Percentiles rank a stretch among this genome's conserved stretches.
phyloP scores from a whole-genome alignment of 35 echinoderm and acorn worm genomes.

The Apostichopus californicus region DNA sequence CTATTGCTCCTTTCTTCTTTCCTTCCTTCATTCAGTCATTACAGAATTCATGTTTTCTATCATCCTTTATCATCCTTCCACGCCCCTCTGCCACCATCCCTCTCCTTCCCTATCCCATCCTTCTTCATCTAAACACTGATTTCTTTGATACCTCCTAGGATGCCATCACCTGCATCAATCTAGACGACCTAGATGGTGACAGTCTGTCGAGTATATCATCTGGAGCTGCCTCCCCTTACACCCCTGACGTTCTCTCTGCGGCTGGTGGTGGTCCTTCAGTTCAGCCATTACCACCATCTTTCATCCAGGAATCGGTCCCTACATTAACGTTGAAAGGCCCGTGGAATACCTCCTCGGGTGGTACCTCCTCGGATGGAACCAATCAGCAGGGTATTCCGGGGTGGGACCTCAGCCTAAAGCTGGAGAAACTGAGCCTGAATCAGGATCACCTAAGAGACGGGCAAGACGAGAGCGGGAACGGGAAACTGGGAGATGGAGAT shows the following conservation, averaged over 20 bases:
- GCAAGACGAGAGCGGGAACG: background rate
- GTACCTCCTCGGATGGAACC: background rate
- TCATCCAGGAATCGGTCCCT: background rate
- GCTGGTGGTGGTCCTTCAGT: background rate
- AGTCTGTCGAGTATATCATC: constrained; percentile 29
- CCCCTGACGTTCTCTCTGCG: background rate
- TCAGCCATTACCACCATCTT: background rate
- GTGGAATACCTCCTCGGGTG: background rate
- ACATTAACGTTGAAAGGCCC: background rate
- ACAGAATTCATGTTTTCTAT: too few relatives aligned
- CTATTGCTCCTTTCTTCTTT: background rate
- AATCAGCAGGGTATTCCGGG: background rate
- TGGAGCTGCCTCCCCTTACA: constrained; percentile 7
- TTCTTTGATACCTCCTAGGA: constrained; percentile 8
- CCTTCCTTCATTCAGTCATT: background rate
- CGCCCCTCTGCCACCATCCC: background rate
- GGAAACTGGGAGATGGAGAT: background rate
- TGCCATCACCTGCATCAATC: constrained; percentile 41
- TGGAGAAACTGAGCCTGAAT: background rate
- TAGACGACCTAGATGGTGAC: constrained; percentile 21
- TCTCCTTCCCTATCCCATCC: background rate
- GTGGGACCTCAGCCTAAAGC: constrained; percentile 9
- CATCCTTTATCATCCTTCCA: background rate
- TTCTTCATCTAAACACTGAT: background rate
- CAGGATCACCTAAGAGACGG: background rate